Evolutionary conservation across 2,888 invertebrate genomes (phyloP).

Genomic region (Mythimna pallens): DNA sequence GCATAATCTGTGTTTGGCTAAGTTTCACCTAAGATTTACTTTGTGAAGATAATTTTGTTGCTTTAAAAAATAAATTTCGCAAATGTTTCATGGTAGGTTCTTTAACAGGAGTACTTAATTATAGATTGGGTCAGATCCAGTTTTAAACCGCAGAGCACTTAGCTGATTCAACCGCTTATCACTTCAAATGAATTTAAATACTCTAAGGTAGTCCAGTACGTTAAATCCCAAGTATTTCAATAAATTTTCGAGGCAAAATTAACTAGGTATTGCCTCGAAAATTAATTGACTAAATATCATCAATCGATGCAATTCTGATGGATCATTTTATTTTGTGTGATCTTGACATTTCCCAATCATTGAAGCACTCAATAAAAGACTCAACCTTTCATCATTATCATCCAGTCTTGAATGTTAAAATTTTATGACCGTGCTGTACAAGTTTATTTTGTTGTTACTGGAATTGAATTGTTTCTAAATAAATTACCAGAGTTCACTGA

Average conservation of each 20-base stretch:
- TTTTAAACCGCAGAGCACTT: not conserved
- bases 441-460: not conserved
- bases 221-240: not conserved
- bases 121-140: not conserved
- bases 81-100: not conserved
- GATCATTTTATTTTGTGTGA: not conserved
- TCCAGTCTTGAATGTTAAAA: not conserved
- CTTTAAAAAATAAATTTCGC: too few species aligned
- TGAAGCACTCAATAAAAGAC: too few species aligned
- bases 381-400: not conserved
- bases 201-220: not conserved
- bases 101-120: not conserved
- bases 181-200: not conserved
- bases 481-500: not conserved
- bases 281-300: not conserved
- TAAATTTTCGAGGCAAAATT: too few species aligned
- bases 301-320: not conserved
- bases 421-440: not conserved
- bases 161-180: not conserved
- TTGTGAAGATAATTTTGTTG: too few species aligned
- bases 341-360: slow-evolving; percentile 5
- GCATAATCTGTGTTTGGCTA: too few species aligned
- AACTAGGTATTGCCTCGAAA: too few species aligned
- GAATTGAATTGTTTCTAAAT: not conserved
- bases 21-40: too few species aligned